Conservation (phyloP, 2,113 vertebrate genomes). For the Ictalurus punctatus region DNA sequence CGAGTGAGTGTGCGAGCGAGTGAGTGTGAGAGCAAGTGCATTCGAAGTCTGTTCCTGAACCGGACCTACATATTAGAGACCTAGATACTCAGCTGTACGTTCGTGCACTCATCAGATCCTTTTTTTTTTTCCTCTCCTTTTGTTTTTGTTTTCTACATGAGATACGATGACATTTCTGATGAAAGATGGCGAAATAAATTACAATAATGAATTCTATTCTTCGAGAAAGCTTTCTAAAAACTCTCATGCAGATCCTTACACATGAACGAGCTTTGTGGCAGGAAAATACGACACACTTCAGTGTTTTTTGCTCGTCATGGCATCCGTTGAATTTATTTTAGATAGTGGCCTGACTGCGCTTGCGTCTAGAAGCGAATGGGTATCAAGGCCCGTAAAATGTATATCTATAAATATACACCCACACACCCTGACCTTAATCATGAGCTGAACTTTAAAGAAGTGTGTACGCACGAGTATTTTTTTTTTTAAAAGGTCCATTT, state of each 20-base stretch:
- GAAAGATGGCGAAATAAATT: not conserved
- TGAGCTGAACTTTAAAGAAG: not conserved
- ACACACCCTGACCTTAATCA: not conserved
- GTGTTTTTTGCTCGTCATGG: not conserved
- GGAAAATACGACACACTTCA: too few species aligned
- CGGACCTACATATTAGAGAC: not conserved
- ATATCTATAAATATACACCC: not conserved
- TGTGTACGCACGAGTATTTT: not conserved
- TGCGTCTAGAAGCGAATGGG: not conserved
- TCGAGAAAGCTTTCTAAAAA: too few species aligned
- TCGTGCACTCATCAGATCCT: not conserved
- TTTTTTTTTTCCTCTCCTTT: not conserved
- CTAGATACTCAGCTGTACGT: not conserved
- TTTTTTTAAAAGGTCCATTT: not conserved
- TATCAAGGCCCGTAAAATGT: not conserved
- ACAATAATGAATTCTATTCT: not conserved
- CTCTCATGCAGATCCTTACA: not conserved
- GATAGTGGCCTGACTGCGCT: not conserved
- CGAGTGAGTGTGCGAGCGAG: not conserved
- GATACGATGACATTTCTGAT: not conserved
- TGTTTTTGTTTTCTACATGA: not conserved
- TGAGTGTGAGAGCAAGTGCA: not conserved
- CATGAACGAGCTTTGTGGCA: too few species aligned
- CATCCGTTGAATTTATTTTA: not conserved
- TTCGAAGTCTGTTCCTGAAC: not conserved